Percentiles rank a stretch among this genome's conserved stretches.
Conservation (phyloP, 2,113 vertebrate genomes). For the Taxidea taxus region DNA sequence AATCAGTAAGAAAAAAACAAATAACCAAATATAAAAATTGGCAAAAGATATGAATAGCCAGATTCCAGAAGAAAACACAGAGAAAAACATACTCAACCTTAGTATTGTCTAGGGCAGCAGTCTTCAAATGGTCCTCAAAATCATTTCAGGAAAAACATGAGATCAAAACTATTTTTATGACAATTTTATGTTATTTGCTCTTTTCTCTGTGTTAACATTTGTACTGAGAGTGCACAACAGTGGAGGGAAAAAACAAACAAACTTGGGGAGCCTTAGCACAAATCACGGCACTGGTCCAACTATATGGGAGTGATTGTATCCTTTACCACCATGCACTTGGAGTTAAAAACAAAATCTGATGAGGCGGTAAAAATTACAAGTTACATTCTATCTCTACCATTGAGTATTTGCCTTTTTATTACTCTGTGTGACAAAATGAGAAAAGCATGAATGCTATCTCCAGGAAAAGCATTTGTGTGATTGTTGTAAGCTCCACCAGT, state of each 20-base stretch:
- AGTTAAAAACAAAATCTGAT: neutral
- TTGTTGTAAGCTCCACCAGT: neutral
- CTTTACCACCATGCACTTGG: neutral
- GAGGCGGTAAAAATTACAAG: neutral
- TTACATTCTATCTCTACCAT: neutral
- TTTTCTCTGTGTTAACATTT: neutral
- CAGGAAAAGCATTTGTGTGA: neutral
- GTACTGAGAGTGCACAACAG: neutral
- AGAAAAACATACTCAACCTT: neutral
- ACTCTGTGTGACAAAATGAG: neutral
- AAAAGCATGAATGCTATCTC: neutral
- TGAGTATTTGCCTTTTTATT: neutral
- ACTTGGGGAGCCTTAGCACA: too few species aligned
- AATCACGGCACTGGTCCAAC: neutral
- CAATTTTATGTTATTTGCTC: neutral
- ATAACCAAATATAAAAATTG: neutral
- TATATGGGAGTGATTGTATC: rapidly evolving
- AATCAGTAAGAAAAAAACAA: neutral
- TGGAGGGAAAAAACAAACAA: neutral
- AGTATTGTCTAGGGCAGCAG: neutral
- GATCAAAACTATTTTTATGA: neutral
- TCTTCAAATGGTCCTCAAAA: neutral
- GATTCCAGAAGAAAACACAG: neutral
- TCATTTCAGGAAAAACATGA: neutral
- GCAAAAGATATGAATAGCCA: neutral